These are phyloP conservation scores for Serranus cabrilla DNA, from an alignment of 2,797 vertebrate genomes.

Conservation along the genomic window DNA sequence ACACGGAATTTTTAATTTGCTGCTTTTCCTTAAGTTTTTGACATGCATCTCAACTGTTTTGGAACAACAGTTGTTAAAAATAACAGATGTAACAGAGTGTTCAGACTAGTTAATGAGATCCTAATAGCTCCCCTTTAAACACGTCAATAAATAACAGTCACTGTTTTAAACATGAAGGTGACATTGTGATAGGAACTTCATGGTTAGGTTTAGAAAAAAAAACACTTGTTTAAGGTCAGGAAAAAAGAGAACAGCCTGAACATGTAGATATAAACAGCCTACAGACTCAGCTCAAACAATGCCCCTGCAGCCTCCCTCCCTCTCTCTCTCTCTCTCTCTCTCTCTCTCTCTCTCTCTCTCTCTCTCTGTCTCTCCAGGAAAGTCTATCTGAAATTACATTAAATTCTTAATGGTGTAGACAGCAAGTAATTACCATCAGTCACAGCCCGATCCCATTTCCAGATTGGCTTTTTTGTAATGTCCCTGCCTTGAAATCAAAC, in stretches of 20 bases:
- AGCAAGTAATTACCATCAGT: slow-evolving; percentile 91
- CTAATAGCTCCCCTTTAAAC: no score
- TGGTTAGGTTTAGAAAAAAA: no score
- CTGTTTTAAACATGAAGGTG: no score
- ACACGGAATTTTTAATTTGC: no score
- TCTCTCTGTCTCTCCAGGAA: slow-evolving; percentile 80
- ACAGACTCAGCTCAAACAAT: slow-evolving; percentile 20
- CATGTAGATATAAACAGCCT: not conserved
- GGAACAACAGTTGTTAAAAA: no score
- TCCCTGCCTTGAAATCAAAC: slow-evolving; percentile 87
- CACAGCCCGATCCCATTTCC: slow-evolving; percentile 91
- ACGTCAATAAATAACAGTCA: no score
- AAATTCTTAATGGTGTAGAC: slow-evolving; percentile 95
- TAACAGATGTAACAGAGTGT: no score
- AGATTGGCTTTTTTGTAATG: slow-evolving; percentile 88
- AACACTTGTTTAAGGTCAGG: no score
- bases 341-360: slow-evolving; percentile 15
- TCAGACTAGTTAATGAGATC: no score
- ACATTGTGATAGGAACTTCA: no score
- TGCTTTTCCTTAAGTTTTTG: no score
- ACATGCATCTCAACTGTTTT: no score
- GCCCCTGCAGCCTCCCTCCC: slow-evolving; percentile 2
- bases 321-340: slow-evolving; percentile 4
- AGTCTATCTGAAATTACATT: slow-evolving; percentile 95
- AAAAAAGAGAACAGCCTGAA: not conserved